phyloP scores from a whole-genome alignment of 1,140 invertebrate species.

The Leguminivora glycinivorella region DNA sequence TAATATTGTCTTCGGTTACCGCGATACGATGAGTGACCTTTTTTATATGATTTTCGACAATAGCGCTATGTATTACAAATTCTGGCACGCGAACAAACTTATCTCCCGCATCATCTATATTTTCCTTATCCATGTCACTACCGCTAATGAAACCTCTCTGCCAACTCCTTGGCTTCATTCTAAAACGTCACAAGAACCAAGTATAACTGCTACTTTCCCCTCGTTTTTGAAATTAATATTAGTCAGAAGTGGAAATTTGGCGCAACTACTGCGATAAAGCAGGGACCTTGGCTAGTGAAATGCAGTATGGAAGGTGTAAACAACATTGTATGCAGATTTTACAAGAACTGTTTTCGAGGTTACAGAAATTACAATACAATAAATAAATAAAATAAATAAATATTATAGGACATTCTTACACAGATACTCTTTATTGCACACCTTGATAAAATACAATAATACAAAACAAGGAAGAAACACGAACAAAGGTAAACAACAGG shows the following conservation, averaged over 20 bases:
- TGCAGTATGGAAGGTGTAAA: slow-evolving; percentile 3
- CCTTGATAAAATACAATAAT: too few species aligned
- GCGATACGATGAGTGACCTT: too few species aligned
- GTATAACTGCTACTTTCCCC: not conserved
- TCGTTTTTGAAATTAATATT: not conserved
- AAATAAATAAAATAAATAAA: too few species aligned
- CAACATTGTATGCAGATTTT: slow-evolving; percentile 1
- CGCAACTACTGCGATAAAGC: not conserved
- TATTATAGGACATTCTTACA: too few species aligned
- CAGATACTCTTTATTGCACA: too few species aligned
- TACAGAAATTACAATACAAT: not conserved
- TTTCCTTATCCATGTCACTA: not conserved
- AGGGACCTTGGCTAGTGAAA: not conserved
- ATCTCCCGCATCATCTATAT: slow-evolving; percentile 1
- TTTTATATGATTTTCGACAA: too few species aligned
- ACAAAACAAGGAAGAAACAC: too few species aligned
- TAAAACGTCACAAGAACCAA: not conserved
- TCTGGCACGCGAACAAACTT: not conserved
- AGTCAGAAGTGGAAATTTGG: not conserved
- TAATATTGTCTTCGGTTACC: too few species aligned
- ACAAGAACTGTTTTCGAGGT: not conserved
- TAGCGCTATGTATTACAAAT: not conserved
- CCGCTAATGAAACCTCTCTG: not conserved
- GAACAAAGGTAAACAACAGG: too few species aligned
- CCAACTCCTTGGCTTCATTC: not conserved